These are phyloP conservation scores for Drosophila azteca DNA, from an alignment of 1,140 invertebrate species.

Conservation along the genomic window DNA sequence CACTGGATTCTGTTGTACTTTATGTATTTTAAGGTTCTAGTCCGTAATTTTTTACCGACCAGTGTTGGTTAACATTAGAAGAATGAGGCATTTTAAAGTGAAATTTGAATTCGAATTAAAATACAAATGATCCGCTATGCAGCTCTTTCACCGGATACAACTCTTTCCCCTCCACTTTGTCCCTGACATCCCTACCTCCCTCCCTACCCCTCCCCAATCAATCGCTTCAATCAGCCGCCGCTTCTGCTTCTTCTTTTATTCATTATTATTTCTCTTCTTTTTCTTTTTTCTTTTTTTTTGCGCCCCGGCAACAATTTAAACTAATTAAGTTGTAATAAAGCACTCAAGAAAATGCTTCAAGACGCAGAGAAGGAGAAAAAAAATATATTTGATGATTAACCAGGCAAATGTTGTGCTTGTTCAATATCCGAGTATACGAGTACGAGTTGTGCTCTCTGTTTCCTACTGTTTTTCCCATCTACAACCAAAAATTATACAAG, in stretches of 20 bases:
- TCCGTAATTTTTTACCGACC: neutral
- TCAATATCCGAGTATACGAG: constrained; percentile 23
- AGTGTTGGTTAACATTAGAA: constrained; percentile 24
- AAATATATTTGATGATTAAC: constrained; percentile 39
- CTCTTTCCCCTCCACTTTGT: neutral
- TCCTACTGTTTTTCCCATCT: constrained; percentile 47
- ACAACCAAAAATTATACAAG: constrained; percentile 45
- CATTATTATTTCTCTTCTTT: constrained; percentile 21
- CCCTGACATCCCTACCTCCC: neutral
- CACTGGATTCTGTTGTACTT: no score
- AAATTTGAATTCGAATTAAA: constrained; percentile 34
- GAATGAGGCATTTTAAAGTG: neutral
- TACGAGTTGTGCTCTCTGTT: constrained; percentile 20
- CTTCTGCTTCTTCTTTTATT: constrained; percentile 22
- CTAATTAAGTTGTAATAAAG: constrained; percentile 81
- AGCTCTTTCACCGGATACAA: constrained; percentile 59
- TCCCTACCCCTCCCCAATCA: neutral
- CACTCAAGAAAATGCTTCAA: constrained; percentile 67
- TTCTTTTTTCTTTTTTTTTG: constrained; percentile 28
- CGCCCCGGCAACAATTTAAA: constrained; percentile 74
- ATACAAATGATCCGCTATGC: neutral
- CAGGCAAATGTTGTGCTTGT: constrained; percentile 35
- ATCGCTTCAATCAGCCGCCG: constrained; percentile 21
- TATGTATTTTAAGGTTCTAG: no score
- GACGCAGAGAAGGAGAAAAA: constrained; percentile 33